Conservation (phyloP, 2,888 invertebrate species). For the Athripsodes cinereus region DNA sequence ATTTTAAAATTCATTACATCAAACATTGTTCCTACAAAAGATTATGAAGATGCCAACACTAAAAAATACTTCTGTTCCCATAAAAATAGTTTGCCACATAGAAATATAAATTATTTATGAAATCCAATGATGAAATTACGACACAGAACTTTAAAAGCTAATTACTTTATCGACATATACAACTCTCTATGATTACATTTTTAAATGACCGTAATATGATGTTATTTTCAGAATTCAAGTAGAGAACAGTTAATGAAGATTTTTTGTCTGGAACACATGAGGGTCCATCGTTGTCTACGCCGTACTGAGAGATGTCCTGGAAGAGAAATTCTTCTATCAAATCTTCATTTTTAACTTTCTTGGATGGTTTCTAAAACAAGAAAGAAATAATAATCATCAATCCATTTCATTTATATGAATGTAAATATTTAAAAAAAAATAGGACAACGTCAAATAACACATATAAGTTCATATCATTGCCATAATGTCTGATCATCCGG, state of each 20-base stretch:
- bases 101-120: background rate
- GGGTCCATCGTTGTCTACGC: background rate
- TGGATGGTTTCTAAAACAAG: background rate
- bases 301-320: background rate
- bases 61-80: no score
- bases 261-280: background rate
- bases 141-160: background rate
- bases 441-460: no score
- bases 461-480: no score
- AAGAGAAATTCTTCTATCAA: background rate
- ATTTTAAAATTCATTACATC: no score
- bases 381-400: no score
- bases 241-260: background rate
- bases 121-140: background rate
- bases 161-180: background rate
- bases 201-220: background rate
- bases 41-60: no score
- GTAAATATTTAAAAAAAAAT: no score
- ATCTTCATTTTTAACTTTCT: background rate
- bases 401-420: no score
- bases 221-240: background rate
- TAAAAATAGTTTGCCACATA: no score
- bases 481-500: no score
- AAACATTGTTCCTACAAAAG: no score
- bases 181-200: background rate